phyloP scores from a whole-genome alignment of 2,113 vertebrate species.

The mouse (Mus musculus) region DNA sequence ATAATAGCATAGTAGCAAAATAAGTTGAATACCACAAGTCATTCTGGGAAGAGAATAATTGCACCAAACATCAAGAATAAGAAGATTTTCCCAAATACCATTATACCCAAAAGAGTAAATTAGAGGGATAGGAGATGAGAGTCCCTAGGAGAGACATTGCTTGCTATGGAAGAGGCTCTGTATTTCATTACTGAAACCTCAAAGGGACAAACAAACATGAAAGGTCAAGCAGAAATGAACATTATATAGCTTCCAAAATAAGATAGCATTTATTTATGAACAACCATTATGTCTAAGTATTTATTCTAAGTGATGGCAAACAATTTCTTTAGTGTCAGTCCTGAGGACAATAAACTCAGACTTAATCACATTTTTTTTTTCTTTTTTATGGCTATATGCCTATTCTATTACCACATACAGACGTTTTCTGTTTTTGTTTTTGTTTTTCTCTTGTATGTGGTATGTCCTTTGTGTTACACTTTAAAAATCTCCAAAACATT shows the following conservation, averaged over 20 bases:
- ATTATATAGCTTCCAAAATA: not conserved
- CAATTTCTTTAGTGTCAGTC: conserved; percentile 28
- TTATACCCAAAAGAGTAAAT: not conserved
- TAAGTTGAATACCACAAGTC: not conserved
- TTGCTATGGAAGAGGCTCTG: too few relatives aligned
- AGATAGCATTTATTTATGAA: not conserved
- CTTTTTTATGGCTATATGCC: not conserved
- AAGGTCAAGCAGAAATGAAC: not conserved
- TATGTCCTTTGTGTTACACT: not conserved
- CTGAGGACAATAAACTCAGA: not conserved
- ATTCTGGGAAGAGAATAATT: not conserved
- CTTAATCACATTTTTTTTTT: not conserved
- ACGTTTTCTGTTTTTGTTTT: not conserved
- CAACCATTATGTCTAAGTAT: not conserved
- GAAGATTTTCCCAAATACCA: not conserved
- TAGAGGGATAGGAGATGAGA: not conserved
- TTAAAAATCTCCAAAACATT: too few relatives aligned
- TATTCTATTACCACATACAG: not conserved
- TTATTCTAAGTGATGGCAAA: not conserved
- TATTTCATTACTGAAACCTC: not conserved
- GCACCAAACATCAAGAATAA: conserved; percentile 36
- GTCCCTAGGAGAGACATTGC: not conserved
- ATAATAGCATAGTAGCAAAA: not conserved
- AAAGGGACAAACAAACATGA: not conserved
- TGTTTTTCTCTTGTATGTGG: not conserved